These are phyloP conservation scores for Hypotaenidia philippensis DNA, from an alignment of 2,797 vertebrate genomes.

Conservation along the genomic window DNA sequence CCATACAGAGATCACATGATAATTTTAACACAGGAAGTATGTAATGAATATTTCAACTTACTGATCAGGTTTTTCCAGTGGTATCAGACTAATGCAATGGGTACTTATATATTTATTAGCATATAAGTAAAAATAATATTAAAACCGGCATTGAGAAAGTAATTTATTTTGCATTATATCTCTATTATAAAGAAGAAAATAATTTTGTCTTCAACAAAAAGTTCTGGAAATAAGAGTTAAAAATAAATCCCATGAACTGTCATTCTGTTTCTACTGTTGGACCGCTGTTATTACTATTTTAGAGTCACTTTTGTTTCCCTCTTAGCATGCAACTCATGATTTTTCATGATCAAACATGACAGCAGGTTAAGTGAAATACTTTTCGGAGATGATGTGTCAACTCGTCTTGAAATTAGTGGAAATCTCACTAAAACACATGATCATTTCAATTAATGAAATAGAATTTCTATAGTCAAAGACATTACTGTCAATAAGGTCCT, in stretches of 20 bases:
- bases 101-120: background rate
- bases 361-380: background rate
- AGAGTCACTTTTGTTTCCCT: background rate
- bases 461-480: background rate
- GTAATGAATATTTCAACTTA: background rate
- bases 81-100: background rate
- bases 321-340: background rate
- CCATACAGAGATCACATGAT: background rate
- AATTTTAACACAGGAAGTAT: background rate
- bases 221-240: background rate
- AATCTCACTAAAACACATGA: background rate
- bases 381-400: background rate
- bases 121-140: background rate
- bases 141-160: background rate
- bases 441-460: background rate
- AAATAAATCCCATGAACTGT: background rate
- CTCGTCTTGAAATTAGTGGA: background rate
- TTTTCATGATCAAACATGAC: background rate
- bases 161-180: background rate
- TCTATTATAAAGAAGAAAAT: background rate
- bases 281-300: background rate
- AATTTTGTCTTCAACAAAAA: background rate
- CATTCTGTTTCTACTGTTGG: background rate
- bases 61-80: background rate
- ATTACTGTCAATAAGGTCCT: background rate